Evolutionary conservation across 2,888 invertebrate species (phyloP).

Genomic region (Falcaria lacertinaria): DNA sequence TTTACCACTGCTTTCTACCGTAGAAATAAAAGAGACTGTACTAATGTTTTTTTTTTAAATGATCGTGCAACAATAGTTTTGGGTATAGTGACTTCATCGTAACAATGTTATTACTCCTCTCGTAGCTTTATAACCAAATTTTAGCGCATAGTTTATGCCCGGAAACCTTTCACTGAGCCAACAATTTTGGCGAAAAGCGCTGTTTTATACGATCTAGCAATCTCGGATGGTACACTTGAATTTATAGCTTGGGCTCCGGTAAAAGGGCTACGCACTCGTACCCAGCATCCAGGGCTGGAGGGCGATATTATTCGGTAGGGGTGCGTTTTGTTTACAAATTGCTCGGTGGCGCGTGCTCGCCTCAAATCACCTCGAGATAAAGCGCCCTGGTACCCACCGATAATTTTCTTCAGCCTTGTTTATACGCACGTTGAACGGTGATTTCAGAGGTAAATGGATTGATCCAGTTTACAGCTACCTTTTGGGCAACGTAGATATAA

Average conservation of each 20-base stretch:
- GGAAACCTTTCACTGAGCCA: constrained; percentile 30
- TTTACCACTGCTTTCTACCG: too few species aligned
- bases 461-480: constrained; percentile 48
- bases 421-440: constrained; percentile 50
- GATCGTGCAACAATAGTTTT: too few species aligned
- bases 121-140: constrained; percentile 3
- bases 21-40: too few species aligned
- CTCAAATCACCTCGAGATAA: constrained; percentile 44
- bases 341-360: constrained; percentile 57
- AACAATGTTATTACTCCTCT: too few species aligned
- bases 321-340: constrained; percentile 76
- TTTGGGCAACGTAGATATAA: constrained; percentile 4
- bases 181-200: constrained; percentile 20
- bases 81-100: too few species aligned
- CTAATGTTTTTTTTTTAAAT: too few species aligned
- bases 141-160: constrained; percentile 21
- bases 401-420: constrained; percentile 64
- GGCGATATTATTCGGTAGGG: constrained; percentile 61
- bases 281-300: constrained; percentile 23
- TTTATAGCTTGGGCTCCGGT: constrained; percentile 54
- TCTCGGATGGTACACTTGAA: constrained; percentile 57
- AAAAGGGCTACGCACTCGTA: constrained; percentile 50
- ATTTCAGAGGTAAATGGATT: constrained; percentile 54
- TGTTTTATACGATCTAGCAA: constrained; percentile 35
- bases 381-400: constrained; percentile 49